Conservation (phyloP, 2,797 vertebrate species). For the Melanotaenia boesemani region DNA sequence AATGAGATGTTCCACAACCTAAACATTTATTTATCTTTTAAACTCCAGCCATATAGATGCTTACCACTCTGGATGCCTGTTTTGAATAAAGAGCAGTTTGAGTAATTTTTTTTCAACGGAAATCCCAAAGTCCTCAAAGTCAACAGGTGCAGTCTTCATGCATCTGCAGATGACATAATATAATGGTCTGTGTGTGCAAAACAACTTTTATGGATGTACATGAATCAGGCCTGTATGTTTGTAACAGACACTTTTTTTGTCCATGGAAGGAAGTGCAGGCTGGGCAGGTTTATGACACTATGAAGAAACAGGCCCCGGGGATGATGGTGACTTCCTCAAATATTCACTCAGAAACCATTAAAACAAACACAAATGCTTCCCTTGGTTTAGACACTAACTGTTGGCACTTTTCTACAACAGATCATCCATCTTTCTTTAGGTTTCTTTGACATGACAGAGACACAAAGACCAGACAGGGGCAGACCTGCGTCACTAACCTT, state of each 20-base stretch:
- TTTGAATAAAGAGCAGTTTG: conserved; percentile 31
- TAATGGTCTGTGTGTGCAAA: conserved; percentile 10
- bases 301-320: conserved; percentile 65
- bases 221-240: conserved; percentile 19
- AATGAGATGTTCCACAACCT: neutral
- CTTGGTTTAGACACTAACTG: conserved; percentile 33
- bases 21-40: conserved; percentile 2
- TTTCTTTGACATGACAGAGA: conserved; percentile 59
- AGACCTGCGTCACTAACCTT: conserved; percentile 59
- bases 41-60: neutral
- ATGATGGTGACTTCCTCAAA: conserved; percentile 57
- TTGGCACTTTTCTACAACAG: conserved; percentile 19
- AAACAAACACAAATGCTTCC: conserved; percentile 25
- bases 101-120: conserved; percentile 9
- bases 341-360: conserved; percentile 28
- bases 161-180: conserved; percentile 17
- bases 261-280: conserved; percentile 61
- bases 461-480: conserved; percentile 63
- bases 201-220: conserved; percentile 16
- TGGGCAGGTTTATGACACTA: conserved; percentile 49
- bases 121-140: conserved; percentile 29
- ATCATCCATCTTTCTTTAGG: conserved; percentile 56
- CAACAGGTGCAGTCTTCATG: conserved; percentile 26
- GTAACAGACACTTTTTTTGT: conserved; percentile 43
- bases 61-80: conserved; percentile 2